phyloP scores from a whole-genome alignment of 2,797 vertebrate species.

The Anguilla pacifica region DNA sequence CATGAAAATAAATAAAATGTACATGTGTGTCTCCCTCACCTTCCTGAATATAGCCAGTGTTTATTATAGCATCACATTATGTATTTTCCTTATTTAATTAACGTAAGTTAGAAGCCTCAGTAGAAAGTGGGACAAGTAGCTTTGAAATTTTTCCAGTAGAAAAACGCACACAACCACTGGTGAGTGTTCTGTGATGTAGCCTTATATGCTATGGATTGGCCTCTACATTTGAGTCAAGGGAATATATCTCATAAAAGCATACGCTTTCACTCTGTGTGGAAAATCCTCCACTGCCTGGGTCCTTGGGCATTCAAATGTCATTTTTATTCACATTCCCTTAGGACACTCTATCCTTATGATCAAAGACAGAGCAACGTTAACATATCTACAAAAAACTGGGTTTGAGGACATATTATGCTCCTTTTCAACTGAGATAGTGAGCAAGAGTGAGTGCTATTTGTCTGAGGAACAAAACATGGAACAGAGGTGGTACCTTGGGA shows the following conservation, averaged over 20 bases:
- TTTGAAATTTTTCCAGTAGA: slow-evolving; percentile 74
- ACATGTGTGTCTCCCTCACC: slow-evolving; percentile 1
- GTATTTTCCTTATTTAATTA: slow-evolving; percentile 67
- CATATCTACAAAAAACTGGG: slow-evolving; percentile 57
- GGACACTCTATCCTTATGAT: slow-evolving; percentile 66
- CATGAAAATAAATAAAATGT: not conserved
- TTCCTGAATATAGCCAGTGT: slow-evolving; percentile 58
- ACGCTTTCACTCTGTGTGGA: slow-evolving; percentile 71
- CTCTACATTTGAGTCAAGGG: slow-evolving; percentile 66
- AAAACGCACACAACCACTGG: slow-evolving; percentile 57
- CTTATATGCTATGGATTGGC: slow-evolving; percentile 61
- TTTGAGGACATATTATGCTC: slow-evolving; percentile 40
- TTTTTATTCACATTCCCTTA: slow-evolving; percentile 69
- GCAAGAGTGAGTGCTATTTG: slow-evolving; percentile 40
- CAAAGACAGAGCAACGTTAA: slow-evolving; percentile 66
- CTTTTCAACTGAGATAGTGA: slow-evolving; percentile 26
- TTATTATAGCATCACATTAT: slow-evolving; percentile 68
- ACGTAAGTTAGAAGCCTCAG: slow-evolving; percentile 59
- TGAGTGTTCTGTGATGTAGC: slow-evolving; percentile 47
- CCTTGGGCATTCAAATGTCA: slow-evolving; percentile 68
- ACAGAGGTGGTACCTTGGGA: slow-evolving; percentile 11
- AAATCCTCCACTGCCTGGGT: slow-evolving; percentile 65
- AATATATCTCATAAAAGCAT: slow-evolving; percentile 74
- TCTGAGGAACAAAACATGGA: slow-evolving; percentile 32
- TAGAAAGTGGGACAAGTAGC: slow-evolving; percentile 69